phyloP scores from a whole-genome alignment of 2,888 invertebrate species.

The Stenchaetothrips biformis region DNA sequence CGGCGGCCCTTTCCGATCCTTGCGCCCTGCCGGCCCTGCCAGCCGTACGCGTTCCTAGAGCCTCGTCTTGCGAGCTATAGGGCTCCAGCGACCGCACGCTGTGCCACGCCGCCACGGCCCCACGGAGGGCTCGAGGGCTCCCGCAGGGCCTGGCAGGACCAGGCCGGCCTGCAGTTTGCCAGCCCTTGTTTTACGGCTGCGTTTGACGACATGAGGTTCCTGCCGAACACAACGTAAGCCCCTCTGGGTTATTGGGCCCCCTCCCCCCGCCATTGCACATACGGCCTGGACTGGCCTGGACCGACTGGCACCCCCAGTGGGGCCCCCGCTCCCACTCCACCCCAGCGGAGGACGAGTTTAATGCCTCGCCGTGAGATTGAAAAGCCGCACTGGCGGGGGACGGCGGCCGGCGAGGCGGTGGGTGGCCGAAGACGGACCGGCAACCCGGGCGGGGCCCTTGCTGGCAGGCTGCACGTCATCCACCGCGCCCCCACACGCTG shows the following conservation, averaged over 20 bases:
- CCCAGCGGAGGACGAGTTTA: constrained; percentile 2
- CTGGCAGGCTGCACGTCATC: background rate
- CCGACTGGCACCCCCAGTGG: background rate
- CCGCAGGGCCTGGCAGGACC: background rate
- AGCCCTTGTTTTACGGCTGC: constrained; percentile 23
- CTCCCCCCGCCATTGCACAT: background rate
- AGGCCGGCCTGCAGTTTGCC: constrained; percentile 12
- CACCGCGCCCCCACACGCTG: too few relatives aligned
- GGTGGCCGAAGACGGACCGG: background rate
- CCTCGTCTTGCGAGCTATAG: constrained; percentile 3
- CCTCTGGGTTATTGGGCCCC: constrained; percentile 15
- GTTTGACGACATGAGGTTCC: constrained; percentile 22
- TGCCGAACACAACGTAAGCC: constrained; percentile 22
- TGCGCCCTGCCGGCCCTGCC: background rate
- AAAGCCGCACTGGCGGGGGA: background rate
- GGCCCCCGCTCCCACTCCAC: background rate
- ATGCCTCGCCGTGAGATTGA: constrained; percentile 22
- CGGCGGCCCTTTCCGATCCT: background rate
- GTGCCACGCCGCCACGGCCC: background rate
- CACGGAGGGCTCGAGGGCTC: background rate
- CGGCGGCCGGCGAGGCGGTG: background rate
- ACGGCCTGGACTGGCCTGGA: background rate
- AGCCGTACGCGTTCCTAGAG: background rate
- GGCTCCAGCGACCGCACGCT: constrained; percentile 3
- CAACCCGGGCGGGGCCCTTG: background rate